These are phyloP conservation scores for Dasypus novemcinctus DNA, from an alignment of 2,113 vertebrate species.

Conservation along the genomic window DNA sequence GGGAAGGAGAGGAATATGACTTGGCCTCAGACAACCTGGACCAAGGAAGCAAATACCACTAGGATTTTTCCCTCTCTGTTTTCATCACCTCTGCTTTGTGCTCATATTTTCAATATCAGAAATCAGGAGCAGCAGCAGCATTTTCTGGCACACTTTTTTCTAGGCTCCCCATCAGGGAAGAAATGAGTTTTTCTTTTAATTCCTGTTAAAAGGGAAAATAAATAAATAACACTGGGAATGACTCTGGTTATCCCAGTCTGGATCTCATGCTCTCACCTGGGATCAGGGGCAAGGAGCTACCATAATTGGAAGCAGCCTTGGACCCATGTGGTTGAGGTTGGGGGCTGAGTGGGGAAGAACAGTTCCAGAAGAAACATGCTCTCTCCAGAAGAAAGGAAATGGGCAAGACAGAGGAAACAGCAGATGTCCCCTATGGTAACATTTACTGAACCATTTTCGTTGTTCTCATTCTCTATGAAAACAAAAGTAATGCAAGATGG, in stretches of 20 bases:
- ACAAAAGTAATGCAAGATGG: neutral
- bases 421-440: neutral
- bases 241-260: neutral
- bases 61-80: neutral
- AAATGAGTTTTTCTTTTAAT: neutral
- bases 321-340: neutral
- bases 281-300: neutral
- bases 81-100: neutral
- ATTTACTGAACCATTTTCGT: neutral
- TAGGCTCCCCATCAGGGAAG: neutral
- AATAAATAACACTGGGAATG: neutral
- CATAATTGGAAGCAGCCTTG: neutral
- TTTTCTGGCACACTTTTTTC: conserved; percentile 31
- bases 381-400: neutral
- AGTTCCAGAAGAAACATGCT: neutral
- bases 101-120: neutral
- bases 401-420: neutral
- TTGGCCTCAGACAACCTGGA: neutral
- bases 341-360: neutral
- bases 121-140: neutral
- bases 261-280: neutral
- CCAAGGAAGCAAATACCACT: neutral
- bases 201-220: neutral
- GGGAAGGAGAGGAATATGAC: neutral
- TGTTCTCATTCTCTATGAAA: neutral